These are phyloP conservation scores for Clepsis dumicolana DNA, from an alignment of 2,888 invertebrate species.

Conservation along the genomic window DNA sequence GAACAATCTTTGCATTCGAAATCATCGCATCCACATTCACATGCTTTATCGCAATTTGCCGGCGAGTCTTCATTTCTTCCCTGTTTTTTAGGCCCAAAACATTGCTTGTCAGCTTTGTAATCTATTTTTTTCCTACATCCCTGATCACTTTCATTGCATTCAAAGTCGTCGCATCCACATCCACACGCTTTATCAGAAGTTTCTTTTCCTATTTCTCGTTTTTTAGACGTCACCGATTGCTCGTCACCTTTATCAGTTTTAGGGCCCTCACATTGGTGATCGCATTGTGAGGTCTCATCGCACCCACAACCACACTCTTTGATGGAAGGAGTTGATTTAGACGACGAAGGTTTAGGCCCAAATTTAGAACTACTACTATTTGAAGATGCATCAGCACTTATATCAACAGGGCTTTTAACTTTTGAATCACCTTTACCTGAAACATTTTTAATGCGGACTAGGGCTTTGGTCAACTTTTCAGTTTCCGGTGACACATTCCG, in stretches of 20 bases:
- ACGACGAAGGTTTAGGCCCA: neutral
- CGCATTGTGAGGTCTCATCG: conserved; percentile 11
- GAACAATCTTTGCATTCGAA: conserved; percentile 2
- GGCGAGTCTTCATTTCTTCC: neutral
- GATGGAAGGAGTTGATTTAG: conserved; percentile 1
- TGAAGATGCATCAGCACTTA: neutral
- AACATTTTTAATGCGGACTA: neutral
- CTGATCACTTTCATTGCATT: neutral
- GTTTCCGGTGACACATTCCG: neutral
- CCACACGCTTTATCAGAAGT: neutral
- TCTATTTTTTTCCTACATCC: neutral
- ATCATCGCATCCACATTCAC: conserved; percentile 17
- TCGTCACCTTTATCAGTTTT: conserved; percentile 9
- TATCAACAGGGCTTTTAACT: neutral
- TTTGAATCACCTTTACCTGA: neutral
- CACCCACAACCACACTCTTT: conserved; percentile 22
- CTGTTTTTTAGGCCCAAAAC: neutral
- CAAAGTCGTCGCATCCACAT: conserved; percentile 11
- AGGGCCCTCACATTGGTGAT: conserved; percentile 1
- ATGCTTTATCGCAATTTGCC: conserved; percentile 10
- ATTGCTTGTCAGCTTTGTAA: neutral
- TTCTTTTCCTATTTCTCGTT: neutral
- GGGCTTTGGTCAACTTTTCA: neutral
- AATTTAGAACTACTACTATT: conserved; percentile 9
- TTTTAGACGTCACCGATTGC: neutral